A percentile compares a stretch with the other conserved stretches of the same genome.
phyloP scores from a whole-genome alignment of 1,140 invertebrate species.

The Calosoma granatense region DNA sequence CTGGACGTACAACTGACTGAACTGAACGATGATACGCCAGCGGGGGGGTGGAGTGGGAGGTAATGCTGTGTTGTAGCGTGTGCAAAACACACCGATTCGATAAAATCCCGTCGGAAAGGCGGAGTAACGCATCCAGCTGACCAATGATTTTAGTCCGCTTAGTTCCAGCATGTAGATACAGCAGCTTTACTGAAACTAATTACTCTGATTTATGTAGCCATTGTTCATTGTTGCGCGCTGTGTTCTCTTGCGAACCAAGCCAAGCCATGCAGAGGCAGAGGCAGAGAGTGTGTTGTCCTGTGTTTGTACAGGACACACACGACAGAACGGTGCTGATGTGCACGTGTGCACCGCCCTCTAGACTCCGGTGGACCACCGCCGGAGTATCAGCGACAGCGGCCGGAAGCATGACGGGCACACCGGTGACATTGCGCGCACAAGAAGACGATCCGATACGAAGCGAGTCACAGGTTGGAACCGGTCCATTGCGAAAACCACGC shows the following conservation, averaged over 20 bases:
- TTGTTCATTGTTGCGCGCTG: constrained; percentile 52
- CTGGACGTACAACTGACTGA: too few relatives aligned
- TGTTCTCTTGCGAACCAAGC: constrained; percentile 18
- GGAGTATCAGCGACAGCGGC: background rate
- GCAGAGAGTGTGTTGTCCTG: constrained; percentile 23
- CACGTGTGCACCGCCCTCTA: constrained; percentile 2
- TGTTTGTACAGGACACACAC: background rate
- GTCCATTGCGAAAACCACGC: too few relatives aligned
- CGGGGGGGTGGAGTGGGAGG: background rate
- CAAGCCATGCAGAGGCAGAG: constrained; percentile 26
- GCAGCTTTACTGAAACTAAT: constrained; percentile 46
- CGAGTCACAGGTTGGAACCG: too few relatives aligned
- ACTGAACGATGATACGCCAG: too few relatives aligned
- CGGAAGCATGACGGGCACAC: background rate
- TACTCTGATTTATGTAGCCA: constrained; percentile 56
- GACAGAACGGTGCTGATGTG: background rate
- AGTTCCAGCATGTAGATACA: constrained; percentile 33
- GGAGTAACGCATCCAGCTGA: constrained; percentile 28
- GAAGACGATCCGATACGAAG: too few relatives aligned
- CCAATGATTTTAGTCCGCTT: constrained; percentile 32
- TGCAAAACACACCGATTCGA: constrained; percentile 22
- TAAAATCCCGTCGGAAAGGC: constrained; percentile 28
- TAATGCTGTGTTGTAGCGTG: background rate
- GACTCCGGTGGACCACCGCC: background rate
- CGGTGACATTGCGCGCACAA: too few relatives aligned